A percentile compares a stretch with the other conserved stretches of the same genome.
These are phyloP conservation scores for Hyla sarda DNA, from an alignment of 2,113 vertebrate species.

Conservation along the genomic window DNA sequence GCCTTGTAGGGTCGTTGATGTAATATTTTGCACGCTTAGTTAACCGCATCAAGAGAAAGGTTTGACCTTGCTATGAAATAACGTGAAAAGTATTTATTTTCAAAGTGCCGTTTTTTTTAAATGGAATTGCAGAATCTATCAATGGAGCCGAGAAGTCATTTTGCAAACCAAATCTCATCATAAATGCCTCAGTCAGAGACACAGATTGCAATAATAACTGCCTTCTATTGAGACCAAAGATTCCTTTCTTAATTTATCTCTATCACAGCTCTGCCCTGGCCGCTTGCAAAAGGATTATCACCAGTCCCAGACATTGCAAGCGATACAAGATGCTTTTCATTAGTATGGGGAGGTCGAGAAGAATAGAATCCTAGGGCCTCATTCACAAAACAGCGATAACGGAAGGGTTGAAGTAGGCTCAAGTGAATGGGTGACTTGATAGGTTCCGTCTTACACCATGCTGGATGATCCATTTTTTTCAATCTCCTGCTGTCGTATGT, in stretches of 20 bases:
- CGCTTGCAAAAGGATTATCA: slow-evolving; percentile 57
- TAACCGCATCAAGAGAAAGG: slow-evolving; percentile 84
- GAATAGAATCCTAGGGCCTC: slow-evolving; percentile 60
- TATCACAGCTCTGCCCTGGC: slow-evolving; percentile 63
- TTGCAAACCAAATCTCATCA: slow-evolving; percentile 66
- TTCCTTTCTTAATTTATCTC: slow-evolving; percentile 64
- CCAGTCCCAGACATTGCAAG: slow-evolving; percentile 61
- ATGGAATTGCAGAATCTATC: slow-evolving; percentile 64
- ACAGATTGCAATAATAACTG: slow-evolving; percentile 60
- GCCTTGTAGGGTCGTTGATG: slow-evolving; percentile 85
- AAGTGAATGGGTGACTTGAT: slow-evolving; percentile 27
- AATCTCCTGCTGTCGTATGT: neutral
- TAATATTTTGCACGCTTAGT: slow-evolving; percentile 87
- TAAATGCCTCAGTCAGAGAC: slow-evolving; percentile 64
- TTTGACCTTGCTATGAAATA: slow-evolving; percentile 78
- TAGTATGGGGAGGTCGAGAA: slow-evolving; percentile 59
- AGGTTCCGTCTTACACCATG: neutral
- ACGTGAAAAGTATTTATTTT: slow-evolving; percentile 80
- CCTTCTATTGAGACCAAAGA: slow-evolving; percentile 64
- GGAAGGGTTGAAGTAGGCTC: slow-evolving; percentile 31
- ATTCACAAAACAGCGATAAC: slow-evolving; percentile 57
- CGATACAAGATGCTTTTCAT: slow-evolving; percentile 63
- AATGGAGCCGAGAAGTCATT: slow-evolving; percentile 64
- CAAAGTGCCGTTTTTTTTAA: slow-evolving; percentile 64
- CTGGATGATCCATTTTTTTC: slow-evolving; percentile 21